Conservation (phyloP, 2,113 vertebrate species). For the Rynchops niger region DNA sequence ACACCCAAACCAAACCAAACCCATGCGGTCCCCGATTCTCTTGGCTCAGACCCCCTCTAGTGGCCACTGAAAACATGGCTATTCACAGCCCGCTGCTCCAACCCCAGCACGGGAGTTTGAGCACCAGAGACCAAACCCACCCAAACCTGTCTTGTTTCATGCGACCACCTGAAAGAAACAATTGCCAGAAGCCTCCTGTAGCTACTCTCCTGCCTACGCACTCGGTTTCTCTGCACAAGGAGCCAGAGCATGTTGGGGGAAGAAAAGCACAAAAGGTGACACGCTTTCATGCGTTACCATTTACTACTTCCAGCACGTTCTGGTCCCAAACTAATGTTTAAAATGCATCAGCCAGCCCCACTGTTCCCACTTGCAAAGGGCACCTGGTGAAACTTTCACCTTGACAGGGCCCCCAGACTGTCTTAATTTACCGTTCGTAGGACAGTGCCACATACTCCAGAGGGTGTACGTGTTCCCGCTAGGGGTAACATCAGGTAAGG, state of each 20-base stretch:
- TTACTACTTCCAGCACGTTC: neutral
- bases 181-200: neutral
- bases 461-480: neutral
- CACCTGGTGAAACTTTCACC: neutral
- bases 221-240: neutral
- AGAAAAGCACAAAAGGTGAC: neutral
- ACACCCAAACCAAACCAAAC: too few relatives aligned
- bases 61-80: neutral
- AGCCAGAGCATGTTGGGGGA: neutral
- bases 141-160: neutral
- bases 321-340: neutral
- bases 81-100: neutral
- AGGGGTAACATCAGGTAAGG: neutral
- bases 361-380: neutral
- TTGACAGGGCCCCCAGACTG: neutral
- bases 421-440: neutral
- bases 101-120: fast-evolving
- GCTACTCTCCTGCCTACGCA: fast-evolving
- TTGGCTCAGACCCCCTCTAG: slow-evolving; percentile 50
- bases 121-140: neutral
- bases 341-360: neutral
- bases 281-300: neutral
- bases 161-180: neutral
- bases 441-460: neutral
- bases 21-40: neutral